Base-by-base conservation (phyloP, 35 echinoderm and acorn worm genomes). In the Heliocidaris tuberculata region DNA sequence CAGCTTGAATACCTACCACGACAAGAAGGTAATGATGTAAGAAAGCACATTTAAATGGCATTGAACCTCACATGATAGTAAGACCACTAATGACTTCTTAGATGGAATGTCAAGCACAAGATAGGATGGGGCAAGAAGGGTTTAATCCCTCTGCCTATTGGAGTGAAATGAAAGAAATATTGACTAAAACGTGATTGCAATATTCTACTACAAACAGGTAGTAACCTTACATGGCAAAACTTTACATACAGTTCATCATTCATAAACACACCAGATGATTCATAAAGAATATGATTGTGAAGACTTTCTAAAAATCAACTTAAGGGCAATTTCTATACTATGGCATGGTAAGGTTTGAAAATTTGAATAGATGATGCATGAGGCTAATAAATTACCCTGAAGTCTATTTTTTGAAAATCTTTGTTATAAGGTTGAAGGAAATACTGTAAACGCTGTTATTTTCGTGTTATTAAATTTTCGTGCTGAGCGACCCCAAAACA, bases 21-120 rank as follows among this genome's bases (percentile, higher is more conserved):
- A 89, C 0, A 48, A 31, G 31, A 13, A 48, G 87, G 47, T 48
- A 48, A 89, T 89, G 87, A 48, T 32, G 87, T 48, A 48, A 30
- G 47, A 89, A 89, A 89, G 87, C 30, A 48, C 32, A 89, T 89
- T 89, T 89, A 89, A 11, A 89, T 89, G 87, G 47, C 87, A 89
- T 2, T 89, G 87, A 89, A 89, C 87, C 87, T 78, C 7, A 78
- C 65, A 78, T 78, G 19, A n/a, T n/a, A 78, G 65, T 78, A 78
- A 27, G 65, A 4, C 27, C 65, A 78, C 27, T 56, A 78, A 78
- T 78, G 65, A 24, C 21, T 78, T 78, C 65, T 27, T n/a, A 4
- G 15, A 78, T 78, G 65, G 65, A 78, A 78, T 24, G 27, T 78
- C 27, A 27, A 78, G 65, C 65, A 7, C 7, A 19, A 24, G 65